Percentiles rank a stretch among this genome's conserved stretches.
phyloP scores from a whole-genome alignment of 2,888 invertebrate species.

The Amphipyra berbera region DNA sequence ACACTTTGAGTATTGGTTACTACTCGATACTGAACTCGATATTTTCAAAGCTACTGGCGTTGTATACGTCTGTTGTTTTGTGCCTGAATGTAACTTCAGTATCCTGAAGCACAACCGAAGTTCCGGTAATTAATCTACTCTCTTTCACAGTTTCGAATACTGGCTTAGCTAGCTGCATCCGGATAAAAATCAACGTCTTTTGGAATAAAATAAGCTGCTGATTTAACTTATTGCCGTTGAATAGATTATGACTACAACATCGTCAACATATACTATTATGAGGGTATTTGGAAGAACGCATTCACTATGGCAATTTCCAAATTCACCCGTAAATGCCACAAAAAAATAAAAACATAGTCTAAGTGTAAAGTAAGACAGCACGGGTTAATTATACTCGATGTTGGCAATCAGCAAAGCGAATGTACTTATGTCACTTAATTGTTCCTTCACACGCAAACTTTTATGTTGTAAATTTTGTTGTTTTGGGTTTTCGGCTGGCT shows the following conservation, averaged over 20 bases:
- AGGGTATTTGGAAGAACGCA: too few relatives aligned
- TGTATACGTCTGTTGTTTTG: slow-evolving; percentile 6
- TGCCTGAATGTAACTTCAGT: slow-evolving; percentile 2
- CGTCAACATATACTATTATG: too few relatives aligned
- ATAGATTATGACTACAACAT: too few relatives aligned
- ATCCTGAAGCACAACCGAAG: slow-evolving; percentile 3
- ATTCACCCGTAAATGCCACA: too few relatives aligned
- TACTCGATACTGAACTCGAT: background rate
- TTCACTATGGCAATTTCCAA: too few relatives aligned
- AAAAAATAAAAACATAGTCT: slow-evolving; percentile 11
- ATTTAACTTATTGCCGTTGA: background rate
- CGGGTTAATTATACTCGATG: slow-evolving; percentile 56
- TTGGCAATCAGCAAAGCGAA: slow-evolving; percentile 68
- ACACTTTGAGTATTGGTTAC: too few relatives aligned
- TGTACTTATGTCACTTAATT: slow-evolving; percentile 71
- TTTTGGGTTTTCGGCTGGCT: slow-evolving; percentile 54
- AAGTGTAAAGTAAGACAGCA: slow-evolving; percentile 50
- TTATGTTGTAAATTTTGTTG: slow-evolving; percentile 58
- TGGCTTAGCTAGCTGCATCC: background rate
- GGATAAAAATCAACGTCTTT: background rate
- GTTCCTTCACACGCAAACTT: slow-evolving; percentile 69
- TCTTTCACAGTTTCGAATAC: background rate
- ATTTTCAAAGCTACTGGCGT: slow-evolving; percentile 1
- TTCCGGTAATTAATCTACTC: slow-evolving; percentile 12
- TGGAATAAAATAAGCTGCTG: too few relatives aligned